phyloP scores from a whole-genome alignment of 1,140 invertebrate genomes.

The Halictus rubicundus region DNA sequence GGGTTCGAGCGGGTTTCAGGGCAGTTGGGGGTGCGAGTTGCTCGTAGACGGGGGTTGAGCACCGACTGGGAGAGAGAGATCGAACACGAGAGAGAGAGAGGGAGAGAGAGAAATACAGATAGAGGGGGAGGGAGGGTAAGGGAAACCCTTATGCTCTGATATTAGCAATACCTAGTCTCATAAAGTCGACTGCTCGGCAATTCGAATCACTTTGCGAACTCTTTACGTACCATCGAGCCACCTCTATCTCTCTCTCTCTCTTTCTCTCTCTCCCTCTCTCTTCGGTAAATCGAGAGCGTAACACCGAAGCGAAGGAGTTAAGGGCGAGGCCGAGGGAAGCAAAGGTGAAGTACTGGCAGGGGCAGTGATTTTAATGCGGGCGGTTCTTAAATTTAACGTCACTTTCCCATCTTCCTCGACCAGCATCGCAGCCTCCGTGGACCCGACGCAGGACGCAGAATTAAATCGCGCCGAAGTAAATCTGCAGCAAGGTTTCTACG shows the following conservation, averaged over 20 bases:
- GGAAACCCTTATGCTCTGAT: slow-evolving; percentile 68
- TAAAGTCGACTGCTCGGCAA: slow-evolving; percentile 77
- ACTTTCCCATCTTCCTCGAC: slow-evolving; percentile 11
- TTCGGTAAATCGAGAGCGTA: slow-evolving; percentile 59
- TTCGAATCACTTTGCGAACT: slow-evolving; percentile 80
- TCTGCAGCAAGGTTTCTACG: slow-evolving; percentile 48
- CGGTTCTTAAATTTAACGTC: slow-evolving; percentile 70
- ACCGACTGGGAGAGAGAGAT: slow-evolving; percentile 6
- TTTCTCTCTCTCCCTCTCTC: slow-evolving; percentile 18
- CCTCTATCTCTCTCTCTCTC: background rate
- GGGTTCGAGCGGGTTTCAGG: slow-evolving; percentile 8
- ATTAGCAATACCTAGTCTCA: slow-evolving; percentile 79
- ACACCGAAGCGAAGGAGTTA: slow-evolving; percentile 6
- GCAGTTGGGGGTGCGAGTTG: slow-evolving; percentile 24
- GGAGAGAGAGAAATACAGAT: background rate
- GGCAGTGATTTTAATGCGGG: slow-evolving; percentile 74
- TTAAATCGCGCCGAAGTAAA: slow-evolving; percentile 60
- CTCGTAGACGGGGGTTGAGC: slow-evolving; percentile 21
- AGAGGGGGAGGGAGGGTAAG: background rate
- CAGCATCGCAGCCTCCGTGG: slow-evolving; percentile 32
- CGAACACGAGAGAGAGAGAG: slow-evolving; percentile 22
- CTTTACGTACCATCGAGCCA: slow-evolving; percentile 75
- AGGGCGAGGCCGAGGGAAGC: background rate
- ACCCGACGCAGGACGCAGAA: slow-evolving; percentile 45
- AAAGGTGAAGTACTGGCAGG: slow-evolving; percentile 50